phyloP scores from a whole-genome alignment of 2,113 vertebrate species.

The Malurus cyaneus region DNA sequence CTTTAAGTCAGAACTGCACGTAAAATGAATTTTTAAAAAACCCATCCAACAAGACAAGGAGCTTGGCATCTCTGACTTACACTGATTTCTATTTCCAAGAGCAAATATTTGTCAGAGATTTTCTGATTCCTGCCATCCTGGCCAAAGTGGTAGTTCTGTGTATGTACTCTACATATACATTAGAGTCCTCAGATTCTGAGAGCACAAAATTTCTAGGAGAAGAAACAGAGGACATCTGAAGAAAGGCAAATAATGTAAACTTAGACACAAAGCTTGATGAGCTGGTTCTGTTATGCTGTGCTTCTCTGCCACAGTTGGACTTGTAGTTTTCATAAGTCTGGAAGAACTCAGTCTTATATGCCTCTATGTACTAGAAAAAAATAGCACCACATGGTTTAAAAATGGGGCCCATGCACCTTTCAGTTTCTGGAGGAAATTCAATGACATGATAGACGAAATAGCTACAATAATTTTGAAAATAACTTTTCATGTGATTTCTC shows the following conservation, averaged over 20 bases:
- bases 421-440: not conserved
- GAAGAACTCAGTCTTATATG: not conserved
- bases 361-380: not conserved
- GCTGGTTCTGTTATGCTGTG: rapidly evolving
- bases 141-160: not conserved
- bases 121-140: not conserved
- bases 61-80: not conserved
- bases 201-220: not conserved
- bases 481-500: not conserved
- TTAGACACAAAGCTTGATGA: not conserved
- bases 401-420: not conserved
- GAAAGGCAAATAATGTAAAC: not conserved
- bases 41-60: not conserved
- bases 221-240: not conserved
- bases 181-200: not conserved
- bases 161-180: not conserved
- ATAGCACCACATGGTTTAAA: not conserved
- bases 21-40: not conserved
- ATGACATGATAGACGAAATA: not conserved
- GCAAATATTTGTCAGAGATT: not conserved
- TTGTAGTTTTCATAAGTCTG: not conserved
- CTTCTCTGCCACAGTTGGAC: not conserved
- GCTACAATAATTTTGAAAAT: not conserved
- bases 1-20: not conserved
- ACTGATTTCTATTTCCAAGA: not conserved